phyloP scores from a whole-genome alignment of 2,113 vertebrate genomes.

The Lontra canadensis region DNA sequence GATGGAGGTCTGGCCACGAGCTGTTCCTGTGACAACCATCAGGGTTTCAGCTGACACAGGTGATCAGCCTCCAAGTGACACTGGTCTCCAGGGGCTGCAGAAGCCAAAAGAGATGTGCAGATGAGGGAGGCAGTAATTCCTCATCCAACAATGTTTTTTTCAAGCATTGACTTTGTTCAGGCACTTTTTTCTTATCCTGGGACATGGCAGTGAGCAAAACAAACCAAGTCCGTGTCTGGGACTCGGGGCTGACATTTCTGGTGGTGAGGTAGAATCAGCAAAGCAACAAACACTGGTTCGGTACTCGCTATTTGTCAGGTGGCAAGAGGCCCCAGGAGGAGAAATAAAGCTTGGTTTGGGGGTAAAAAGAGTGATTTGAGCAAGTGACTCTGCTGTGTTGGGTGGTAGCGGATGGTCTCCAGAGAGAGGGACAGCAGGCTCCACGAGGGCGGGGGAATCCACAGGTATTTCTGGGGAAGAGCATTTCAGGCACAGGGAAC shows the following conservation, averaged over 20 bases:
- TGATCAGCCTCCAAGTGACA: neutral
- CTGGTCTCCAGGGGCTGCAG: neutral
- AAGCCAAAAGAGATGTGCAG: neutral
- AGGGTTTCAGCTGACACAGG: neutral
- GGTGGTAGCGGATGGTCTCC: neutral
- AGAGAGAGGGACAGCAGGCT: neutral
- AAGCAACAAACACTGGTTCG: no score
- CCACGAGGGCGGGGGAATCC: neutral
- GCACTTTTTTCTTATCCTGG: slow-evolving; percentile 5
- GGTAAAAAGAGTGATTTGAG: neutral
- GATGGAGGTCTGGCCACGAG: neutral
- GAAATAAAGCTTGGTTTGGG: neutral
- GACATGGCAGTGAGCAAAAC: neutral
- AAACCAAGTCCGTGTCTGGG: neutral
- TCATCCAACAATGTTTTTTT: neutral
- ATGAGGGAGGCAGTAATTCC: neutral
- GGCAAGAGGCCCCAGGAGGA: neutral
- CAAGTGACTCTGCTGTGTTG: neutral
- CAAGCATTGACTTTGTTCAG: neutral
- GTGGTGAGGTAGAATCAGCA: neutral
- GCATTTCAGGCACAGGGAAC: neutral
- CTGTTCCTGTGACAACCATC: neutral
- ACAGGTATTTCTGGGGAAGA: neutral
- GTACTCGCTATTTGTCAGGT: neutral
- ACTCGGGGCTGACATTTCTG: neutral